Evolutionary conservation across 2,113 vertebrate species (phyloP).

Genomic region (Salvelinus fontinalis): DNA sequence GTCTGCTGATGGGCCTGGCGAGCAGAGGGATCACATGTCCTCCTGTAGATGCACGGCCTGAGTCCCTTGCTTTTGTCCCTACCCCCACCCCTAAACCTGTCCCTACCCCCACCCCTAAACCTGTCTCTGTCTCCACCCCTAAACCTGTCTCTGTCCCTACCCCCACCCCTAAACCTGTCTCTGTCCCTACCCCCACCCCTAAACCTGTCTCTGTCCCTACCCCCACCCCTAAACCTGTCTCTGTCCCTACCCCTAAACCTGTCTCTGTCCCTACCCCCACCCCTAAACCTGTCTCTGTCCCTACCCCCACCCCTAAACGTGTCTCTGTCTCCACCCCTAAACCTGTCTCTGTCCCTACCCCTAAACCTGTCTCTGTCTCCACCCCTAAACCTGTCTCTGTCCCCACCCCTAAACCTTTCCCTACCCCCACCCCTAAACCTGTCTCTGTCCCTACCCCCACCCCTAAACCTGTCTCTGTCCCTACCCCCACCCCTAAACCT

Average conservation of each 20-base stretch:
- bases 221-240: neutral
- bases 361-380: neutral
- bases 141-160: neutral
- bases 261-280: neutral
- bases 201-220: neutral
- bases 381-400: neutral
- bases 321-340: neutral
- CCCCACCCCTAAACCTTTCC: neutral
- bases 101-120: neutral
- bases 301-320: neutral
- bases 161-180: neutral
- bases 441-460: neutral
- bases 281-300: neutral
- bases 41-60: neutral
- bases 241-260: neutral
- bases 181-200: neutral
- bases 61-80: neutral
- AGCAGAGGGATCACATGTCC: neutral
- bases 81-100: neutral
- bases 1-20: slow-evolving; percentile 5
- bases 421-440: no score
- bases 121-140: neutral
- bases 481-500: neutral
- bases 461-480: neutral
- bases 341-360: neutral